phyloP scores from a whole-genome alignment of 2,113 vertebrate species.

The Bungarus multicinctus region DNA sequence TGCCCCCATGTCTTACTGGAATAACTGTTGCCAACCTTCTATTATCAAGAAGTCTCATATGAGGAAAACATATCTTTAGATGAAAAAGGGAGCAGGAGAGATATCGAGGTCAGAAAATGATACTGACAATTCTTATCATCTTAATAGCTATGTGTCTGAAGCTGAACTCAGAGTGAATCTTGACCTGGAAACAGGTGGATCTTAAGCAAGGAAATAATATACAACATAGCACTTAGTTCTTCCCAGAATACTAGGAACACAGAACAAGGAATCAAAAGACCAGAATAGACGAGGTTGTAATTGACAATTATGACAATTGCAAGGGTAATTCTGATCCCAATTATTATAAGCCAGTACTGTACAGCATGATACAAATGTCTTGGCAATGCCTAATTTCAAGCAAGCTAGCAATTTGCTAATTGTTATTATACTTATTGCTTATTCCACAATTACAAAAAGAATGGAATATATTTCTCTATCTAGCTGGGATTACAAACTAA shows the following conservation, averaged over 20 bases:
- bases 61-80: neutral
- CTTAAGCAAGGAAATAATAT: neutral
- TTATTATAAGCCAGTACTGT: neutral
- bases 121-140: neutral
- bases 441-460: neutral
- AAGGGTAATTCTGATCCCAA: neutral
- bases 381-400: neutral
- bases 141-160: neutral
- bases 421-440: neutral
- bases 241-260: neutral
- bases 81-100: neutral
- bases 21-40: neutral
- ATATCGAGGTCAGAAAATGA: neutral
- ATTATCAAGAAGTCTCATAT: neutral
- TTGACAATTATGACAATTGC: neutral
- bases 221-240: neutral
- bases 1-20: neutral
- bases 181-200: neutral
- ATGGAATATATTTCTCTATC: neutral
- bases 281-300: neutral
- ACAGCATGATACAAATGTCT: neutral
- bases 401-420: neutral
- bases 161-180: neutral
- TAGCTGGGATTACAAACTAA: neutral
- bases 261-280: neutral